Evolutionary conservation across 1,140 invertebrate species (phyloP), one percentile per base, ranked within the genome.

Genomic region (Aphelenchoides avenae): DNA sequence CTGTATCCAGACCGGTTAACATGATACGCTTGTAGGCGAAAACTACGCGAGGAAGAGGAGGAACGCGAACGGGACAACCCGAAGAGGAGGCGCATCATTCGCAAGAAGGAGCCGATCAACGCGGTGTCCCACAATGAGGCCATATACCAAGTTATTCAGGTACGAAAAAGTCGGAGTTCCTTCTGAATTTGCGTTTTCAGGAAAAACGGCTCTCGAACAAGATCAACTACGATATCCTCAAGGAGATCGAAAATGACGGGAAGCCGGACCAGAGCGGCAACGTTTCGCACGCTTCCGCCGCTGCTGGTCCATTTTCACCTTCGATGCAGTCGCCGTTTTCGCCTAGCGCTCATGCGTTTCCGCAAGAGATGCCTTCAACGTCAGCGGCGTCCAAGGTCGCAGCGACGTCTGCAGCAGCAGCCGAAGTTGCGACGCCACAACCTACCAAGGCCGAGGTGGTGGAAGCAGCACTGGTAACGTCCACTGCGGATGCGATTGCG

Each of bases 191-290:
- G 1, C 15, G 22, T 11, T 27, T 71, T 52, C 42, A 75, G 63
- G 72, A 75, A 30, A 94, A 92, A 77, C 89, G 89, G 75, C 87
- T 97, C 53, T 95, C 91, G 0, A 86, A 84, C 4, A 97, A 97
- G 83, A 94, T 97, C 30, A 94, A 97, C 79, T 97, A 96, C 74
- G 91, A 96, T 68, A 91, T 96, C 18, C 79, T 97, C 11, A 90
- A 89, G 27, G 43, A 71, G 40, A 56, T 68, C 27, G 68, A 66
- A 29, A 46, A 33, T 4, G 33, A 50, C 56, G 7, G 6, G 22
- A 47, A 30, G 5, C 26, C 22, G 36, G 26, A 2, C n/a, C 18
- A 47, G 36, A 47, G n/a, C n/a, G n/a, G n/a, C n/a, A n/a, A n/a
- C n/a, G n/a, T n/a, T n/a, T n/a, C n/a, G n/a, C n/a, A n/a, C n/a